Conservation (phyloP, 2,113 vertebrate genomes). For the Glaucidium brasilianum region DNA sequence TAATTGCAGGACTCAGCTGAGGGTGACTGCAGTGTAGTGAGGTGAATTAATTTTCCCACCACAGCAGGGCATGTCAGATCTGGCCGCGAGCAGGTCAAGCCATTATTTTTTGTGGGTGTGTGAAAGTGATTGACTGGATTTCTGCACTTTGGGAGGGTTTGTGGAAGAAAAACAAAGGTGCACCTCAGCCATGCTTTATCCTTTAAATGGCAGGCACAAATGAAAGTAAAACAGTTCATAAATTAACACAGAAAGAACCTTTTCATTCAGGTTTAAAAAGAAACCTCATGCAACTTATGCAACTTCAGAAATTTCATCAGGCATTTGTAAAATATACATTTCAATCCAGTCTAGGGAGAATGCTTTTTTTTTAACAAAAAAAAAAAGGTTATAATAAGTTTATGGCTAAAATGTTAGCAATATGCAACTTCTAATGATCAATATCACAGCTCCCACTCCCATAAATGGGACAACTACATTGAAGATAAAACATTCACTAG, state of each 20-base stretch:
- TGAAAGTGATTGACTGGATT: constrained; percentile 51
- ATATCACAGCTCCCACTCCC: neutral
- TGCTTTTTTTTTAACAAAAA: neutral
- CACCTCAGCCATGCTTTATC: neutral
- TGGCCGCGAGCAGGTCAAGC: constrained; percentile 57
- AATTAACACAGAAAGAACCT: neutral
- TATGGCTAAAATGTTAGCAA: neutral
- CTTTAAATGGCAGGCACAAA: neutral
- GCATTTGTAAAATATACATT: neutral
- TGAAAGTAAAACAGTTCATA: neutral
- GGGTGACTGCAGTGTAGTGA: constrained; percentile 47
- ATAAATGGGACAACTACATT: neutral
- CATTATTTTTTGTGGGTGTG: constrained; percentile 59
- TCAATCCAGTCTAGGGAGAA: neutral
- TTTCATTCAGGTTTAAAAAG: neutral
- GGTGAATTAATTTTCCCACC: constrained; percentile 64
- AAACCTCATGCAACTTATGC: neutral
- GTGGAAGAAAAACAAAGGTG: constrained; percentile 16
- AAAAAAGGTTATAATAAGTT: neutral
- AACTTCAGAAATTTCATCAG: neutral
- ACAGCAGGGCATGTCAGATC: constrained; percentile 53
- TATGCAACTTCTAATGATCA: constrained; percentile 18
- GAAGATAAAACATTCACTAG: constrained; percentile 15
- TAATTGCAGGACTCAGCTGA: constrained; percentile 61
- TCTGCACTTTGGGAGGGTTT: constrained; percentile 8